These are phyloP conservation scores for Notospermus geniculatus DNA, from an alignment of 1,140 invertebrate species.

Conservation along the genomic window DNA sequence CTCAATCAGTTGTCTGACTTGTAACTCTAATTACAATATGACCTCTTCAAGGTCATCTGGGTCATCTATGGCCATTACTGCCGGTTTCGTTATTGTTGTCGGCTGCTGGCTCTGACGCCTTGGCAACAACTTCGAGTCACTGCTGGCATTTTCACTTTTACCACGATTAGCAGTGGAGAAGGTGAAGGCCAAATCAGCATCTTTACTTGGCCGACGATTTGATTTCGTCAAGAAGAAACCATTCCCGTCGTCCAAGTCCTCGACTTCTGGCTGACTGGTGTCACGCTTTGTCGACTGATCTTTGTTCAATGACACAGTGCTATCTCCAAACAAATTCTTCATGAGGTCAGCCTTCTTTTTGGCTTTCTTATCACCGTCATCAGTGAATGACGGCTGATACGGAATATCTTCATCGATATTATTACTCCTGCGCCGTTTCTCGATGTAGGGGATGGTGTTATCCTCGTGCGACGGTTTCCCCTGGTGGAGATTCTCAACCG, in stretches of 20 bases:
- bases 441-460: slow-evolving; percentile 30
- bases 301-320: neutral
- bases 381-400: slow-evolving; percentile 41
- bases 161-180: neutral
- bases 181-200: neutral
- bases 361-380: neutral
- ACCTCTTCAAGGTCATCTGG: neutral
- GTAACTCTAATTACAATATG: no score
- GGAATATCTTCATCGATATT: slow-evolving; percentile 22
- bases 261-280: neutral
- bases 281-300: neutral
- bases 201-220: no score
- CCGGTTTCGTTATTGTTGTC: slow-evolving; percentile 4
- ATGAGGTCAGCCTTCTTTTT: slow-evolving; percentile 34
- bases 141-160: neutral
- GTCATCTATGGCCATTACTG: neutral
- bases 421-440: slow-evolving; percentile 27
- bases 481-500: slow-evolving; percentile 39
- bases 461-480: slow-evolving; percentile 40
- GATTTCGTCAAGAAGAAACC: neutral
- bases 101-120: neutral
- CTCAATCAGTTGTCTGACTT: no score
- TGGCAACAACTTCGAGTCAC: slow-evolving; percentile 1
- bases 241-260: neutral
- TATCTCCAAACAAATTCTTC: slow-evolving; percentile 35